Conservation (phyloP, 2,797 vertebrate genomes). For the Halcyon badia region DNA sequence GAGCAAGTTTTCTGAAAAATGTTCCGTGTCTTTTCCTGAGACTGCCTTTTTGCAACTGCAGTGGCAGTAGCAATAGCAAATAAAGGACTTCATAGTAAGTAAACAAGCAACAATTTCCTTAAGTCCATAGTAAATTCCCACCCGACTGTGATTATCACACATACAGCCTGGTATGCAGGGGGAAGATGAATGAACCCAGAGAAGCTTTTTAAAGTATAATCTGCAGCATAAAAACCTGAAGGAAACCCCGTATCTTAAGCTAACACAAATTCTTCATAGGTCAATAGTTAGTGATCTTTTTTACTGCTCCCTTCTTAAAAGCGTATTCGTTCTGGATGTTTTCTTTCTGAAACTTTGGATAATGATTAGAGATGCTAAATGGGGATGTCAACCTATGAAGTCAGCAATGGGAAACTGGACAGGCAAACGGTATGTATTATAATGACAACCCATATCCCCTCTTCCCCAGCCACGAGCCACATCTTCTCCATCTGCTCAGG, state of each 20-base stretch:
- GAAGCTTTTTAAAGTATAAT: constrained; percentile 8
- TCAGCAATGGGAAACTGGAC: neutral
- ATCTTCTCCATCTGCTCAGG: constrained; percentile 2
- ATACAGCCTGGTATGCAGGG: neutral
- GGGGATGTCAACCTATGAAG: neutral
- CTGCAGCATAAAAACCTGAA: constrained; percentile 18
- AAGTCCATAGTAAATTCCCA: neutral
- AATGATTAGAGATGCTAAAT: neutral
- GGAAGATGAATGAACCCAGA: constrained; percentile 19
- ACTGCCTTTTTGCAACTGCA: neutral
- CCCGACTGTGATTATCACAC: constrained; percentile 37
- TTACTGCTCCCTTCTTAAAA: neutral
- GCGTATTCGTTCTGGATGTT: neutral
- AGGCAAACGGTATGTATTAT: neutral
- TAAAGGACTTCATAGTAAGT: neutral
- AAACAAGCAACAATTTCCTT: neutral
- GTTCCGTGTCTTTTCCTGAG: neutral
- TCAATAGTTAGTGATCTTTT: neutral
- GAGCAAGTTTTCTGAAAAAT: neutral
- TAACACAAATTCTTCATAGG: neutral
- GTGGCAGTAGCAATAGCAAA: neutral
- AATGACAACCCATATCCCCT: neutral
- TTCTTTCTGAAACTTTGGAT: neutral
- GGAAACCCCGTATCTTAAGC: neutral
- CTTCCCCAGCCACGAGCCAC: neutral